Base-by-base conservation (phyloP, 2,797 vertebrate species). In the Melanotaenia trifasciata region DNA sequence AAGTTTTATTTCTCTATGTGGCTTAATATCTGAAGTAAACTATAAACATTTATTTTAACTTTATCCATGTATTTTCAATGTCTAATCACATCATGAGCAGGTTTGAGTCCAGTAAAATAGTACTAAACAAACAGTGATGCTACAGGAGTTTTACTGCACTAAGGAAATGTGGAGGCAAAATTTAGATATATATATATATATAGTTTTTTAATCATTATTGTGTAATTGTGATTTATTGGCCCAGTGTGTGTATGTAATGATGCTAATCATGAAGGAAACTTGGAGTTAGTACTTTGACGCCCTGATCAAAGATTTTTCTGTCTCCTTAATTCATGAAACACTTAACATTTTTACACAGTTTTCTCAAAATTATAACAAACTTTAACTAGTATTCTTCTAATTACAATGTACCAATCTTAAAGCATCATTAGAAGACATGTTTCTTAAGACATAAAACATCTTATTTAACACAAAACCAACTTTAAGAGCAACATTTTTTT, bases 1-100 rank as follows among this genome's bases (percentile, higher is more conserved):
- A 40, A 63, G 59, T 67, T 76, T 71, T 38, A 38, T 38, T 38
- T 38, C 36, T 38, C 1, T 38, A 38, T 38, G 11, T 38, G 11
- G 3, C 36, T 38, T 38, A 12, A 13, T 38, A 38, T 11, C 36
- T 38, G 12, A 38, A 38, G 36, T 38, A 43, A 43, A 16, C 38
- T 43, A 14, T 14, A 16, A 13, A 14, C 38, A 43, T 16, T 43
- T 13, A 43, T 16, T 43, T 43, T 16, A 14, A 43, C 38, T 43
- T 16, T 43, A 43, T 3, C 3, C 36, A 13, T 13, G 36, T 38
- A 38, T 38, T 38, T 38, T 38, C 11, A 38, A 13, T 38, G 11
- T 38, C 36, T 38, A 12, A 38, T 38, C 36, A 38, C 13, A 12
- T 11, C 3, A 38, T 38, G 16, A 16, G 5, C 14, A 5, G 38